Conservation (phyloP, 2,888 invertebrate genomes). For the Autographa gamma region DNA sequence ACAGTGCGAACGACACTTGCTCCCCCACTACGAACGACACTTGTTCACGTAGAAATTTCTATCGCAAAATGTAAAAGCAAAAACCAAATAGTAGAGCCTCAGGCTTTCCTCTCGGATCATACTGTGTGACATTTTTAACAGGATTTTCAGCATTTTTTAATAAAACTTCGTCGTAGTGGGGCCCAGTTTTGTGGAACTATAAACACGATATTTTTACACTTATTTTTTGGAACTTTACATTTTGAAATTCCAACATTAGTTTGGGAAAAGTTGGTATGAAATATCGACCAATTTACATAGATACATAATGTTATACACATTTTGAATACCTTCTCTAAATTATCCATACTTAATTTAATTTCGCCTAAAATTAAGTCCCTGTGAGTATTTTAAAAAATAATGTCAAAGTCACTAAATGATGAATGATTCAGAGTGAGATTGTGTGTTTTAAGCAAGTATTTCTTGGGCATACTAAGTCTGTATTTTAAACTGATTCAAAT, state of each 20-base stretch:
- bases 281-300: no score
- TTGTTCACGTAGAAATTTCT: background rate
- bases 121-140: background rate
- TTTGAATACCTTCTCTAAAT: background rate
- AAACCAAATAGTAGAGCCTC: constrained; percentile 11
- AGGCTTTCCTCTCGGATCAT: background rate
- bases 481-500: background rate
- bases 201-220: background rate
- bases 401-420: background rate
- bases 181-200: background rate
- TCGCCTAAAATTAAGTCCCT: background rate
- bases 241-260: background rate
- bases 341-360: background rate
- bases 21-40: background rate
- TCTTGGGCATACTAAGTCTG: background rate
- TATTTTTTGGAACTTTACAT: background rate
- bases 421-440: background rate
- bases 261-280: background rate
- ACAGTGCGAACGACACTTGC: background rate
- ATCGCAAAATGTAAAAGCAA: constrained; percentile 13
- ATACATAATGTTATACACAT: background rate
- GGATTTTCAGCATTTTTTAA: background rate
- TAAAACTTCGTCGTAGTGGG: background rate
- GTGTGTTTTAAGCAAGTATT: background rate
- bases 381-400: background rate